Conservation (phyloP, 2,113 vertebrate genomes). For the Casuarius casuarius region DNA sequence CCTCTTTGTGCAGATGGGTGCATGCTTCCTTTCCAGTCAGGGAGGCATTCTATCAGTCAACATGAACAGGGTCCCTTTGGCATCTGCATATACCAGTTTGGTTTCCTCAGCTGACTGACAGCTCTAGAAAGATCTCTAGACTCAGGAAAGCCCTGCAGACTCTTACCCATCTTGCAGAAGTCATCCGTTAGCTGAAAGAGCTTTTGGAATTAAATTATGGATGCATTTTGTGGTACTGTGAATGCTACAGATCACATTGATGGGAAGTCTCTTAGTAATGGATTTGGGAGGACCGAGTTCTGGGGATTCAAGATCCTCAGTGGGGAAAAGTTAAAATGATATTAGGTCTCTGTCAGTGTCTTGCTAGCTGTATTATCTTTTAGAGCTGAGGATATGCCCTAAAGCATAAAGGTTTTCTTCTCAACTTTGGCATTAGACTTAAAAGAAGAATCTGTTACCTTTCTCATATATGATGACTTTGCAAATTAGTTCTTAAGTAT, state of each 20-base stretch:
- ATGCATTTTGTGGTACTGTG: rapidly evolving
- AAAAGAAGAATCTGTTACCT: neutral
- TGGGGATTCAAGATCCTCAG: neutral
- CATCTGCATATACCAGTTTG: neutral
- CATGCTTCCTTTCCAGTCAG: too few species aligned
- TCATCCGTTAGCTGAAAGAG: neutral
- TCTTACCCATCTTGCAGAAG: neutral
- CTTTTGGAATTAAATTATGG: neutral
- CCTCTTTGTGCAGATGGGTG: neutral
- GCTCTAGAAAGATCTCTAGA: neutral
- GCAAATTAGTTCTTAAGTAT: neutral
- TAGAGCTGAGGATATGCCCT: neutral
- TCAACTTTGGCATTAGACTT: neutral
- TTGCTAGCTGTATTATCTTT: neutral
- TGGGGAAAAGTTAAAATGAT: neutral
- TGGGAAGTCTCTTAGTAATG: neutral
- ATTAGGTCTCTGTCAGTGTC: neutral
- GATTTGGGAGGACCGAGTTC: neutral
- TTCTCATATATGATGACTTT: neutral
- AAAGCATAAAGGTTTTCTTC: neutral
- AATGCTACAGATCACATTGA: neutral
- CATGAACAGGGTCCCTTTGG: neutral
- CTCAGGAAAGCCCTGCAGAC: rapidly evolving
- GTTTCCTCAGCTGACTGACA: neutral
- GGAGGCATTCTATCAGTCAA: neutral